These are phyloP conservation scores for Microhierax caerulescens DNA, from an alignment of 2,797 vertebrate species.

Conservation along the genomic window DNA sequence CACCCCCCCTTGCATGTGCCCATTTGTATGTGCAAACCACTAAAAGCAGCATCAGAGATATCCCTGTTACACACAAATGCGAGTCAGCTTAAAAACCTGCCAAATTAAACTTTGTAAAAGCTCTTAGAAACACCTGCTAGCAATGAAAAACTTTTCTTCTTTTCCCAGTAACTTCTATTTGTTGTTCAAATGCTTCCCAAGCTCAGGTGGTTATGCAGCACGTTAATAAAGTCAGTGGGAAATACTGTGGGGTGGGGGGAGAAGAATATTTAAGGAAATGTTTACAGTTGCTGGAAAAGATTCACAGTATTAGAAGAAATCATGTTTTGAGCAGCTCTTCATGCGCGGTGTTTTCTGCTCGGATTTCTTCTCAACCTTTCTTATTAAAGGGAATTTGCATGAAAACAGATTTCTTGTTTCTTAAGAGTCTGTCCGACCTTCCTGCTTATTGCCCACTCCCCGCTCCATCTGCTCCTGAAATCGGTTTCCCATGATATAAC, in stretches of 20 bases:
- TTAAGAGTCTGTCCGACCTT: background rate
- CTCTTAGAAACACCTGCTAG: constrained; percentile 13
- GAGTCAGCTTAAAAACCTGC: background rate
- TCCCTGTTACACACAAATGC: background rate
- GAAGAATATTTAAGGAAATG: background rate
- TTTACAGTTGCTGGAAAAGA: background rate
- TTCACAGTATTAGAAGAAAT: background rate
- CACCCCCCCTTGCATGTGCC: background rate
- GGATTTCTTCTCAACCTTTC: background rate
- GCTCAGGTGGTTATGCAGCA: background rate
- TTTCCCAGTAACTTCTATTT: background rate
- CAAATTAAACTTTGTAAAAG: background rate
- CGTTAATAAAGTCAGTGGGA: background rate
- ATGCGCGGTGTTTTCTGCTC: background rate
- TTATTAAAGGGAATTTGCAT: background rate
- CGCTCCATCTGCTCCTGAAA: background rate
- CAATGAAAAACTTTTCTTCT: background rate
- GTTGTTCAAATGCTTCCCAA: background rate
- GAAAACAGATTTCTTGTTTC: background rate
- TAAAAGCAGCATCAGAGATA: background rate
- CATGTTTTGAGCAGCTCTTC: background rate
- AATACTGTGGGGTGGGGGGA: accelerated
- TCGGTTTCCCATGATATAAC: accelerated
- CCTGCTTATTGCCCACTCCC: background rate
- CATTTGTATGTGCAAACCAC: background rate